phyloP scores from a whole-genome alignment of 2,888 invertebrate genomes.

The Harpagoxenus sublaevis region DNA sequence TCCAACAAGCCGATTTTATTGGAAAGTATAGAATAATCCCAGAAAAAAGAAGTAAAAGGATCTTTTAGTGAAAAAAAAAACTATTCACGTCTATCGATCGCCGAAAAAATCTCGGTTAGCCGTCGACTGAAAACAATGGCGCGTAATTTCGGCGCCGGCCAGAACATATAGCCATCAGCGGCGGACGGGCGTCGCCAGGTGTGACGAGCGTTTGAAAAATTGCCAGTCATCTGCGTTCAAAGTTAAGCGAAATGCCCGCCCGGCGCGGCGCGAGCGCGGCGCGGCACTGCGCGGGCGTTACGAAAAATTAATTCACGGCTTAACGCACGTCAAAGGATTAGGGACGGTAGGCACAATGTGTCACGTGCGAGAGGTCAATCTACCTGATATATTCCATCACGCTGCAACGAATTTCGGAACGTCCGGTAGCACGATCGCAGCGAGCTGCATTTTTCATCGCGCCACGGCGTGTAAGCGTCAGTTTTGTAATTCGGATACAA shows the following conservation, averaged over 20 bases:
- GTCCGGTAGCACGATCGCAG: background rate
- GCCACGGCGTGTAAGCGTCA: conserved; percentile 13
- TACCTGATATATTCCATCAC: conserved; percentile 53
- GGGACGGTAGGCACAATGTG: conserved; percentile 41
- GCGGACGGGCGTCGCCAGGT: conserved; percentile 54
- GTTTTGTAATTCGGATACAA: conserved; percentile 22
- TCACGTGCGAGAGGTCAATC: conserved; percentile 52
- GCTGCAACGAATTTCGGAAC: conserved; percentile 34
- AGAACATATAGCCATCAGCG: conserved; percentile 39
- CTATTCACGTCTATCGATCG: background rate
- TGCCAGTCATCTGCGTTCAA: conserved; percentile 65
- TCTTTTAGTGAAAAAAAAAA: conserved; percentile 22
- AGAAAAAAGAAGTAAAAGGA: background rate
- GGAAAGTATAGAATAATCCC: background rate
- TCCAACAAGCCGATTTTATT: background rate
- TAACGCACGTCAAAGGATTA: conserved; percentile 68
- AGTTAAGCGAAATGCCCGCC: conserved; percentile 34
- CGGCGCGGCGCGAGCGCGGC: background rate
- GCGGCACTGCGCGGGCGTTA: background rate
- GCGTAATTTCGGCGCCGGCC: conserved; percentile 37
- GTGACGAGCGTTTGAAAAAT: conserved; percentile 71
- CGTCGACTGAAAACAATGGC: conserved; percentile 34
- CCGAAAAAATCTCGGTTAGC: conserved; percentile 18
- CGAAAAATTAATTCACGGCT: conserved; percentile 73
- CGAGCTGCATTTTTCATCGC: conserved; percentile 29